A percentile compares a stretch with the other conserved stretches of the same genome.
These are phyloP conservation scores for Actinemys pallida DNA, from an alignment of 2,113 vertebrate genomes.

Conservation along the genomic window DNA sequence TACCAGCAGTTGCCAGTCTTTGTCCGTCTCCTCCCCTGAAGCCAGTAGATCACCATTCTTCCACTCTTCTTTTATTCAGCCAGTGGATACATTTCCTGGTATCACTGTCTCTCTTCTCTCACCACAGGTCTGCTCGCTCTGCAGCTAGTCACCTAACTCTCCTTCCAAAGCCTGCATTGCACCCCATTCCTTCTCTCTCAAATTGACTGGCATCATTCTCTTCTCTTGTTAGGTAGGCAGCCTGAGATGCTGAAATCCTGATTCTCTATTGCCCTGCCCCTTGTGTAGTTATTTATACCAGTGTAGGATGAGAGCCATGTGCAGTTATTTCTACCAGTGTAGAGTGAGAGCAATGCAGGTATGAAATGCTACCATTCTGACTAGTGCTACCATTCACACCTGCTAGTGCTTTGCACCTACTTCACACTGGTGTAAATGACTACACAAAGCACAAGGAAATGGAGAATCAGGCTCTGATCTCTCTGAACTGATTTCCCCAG, in stretches of 20 bases:
- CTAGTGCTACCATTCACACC: background rate
- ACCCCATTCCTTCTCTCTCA: background rate
- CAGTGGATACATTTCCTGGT: too few species aligned
- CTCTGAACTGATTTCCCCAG: background rate
- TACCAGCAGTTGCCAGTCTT: too few species aligned
- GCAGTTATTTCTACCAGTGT: background rate
- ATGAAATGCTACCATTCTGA: background rate
- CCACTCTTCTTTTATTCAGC: too few species aligned
- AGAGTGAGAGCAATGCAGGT: background rate
- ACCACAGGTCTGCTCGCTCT: background rate
- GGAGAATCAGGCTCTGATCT: background rate
- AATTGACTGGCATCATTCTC: background rate
- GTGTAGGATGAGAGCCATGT: background rate
- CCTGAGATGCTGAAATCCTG: background rate
- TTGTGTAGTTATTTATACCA: background rate
- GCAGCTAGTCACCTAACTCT: background rate
- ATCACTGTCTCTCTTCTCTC: background rate
- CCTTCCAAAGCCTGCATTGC: background rate
- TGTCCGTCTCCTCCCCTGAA: too few species aligned
- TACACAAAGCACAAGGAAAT: background rate
- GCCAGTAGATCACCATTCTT: too few species aligned
- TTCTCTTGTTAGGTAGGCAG: background rate
- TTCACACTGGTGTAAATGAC: background rate
- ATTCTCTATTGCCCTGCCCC: background rate
- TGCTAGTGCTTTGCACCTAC: background rate